These are phyloP conservation scores for Furnarius figulus DNA, from an alignment of 2,113 vertebrate species.

Conservation along the genomic window DNA sequence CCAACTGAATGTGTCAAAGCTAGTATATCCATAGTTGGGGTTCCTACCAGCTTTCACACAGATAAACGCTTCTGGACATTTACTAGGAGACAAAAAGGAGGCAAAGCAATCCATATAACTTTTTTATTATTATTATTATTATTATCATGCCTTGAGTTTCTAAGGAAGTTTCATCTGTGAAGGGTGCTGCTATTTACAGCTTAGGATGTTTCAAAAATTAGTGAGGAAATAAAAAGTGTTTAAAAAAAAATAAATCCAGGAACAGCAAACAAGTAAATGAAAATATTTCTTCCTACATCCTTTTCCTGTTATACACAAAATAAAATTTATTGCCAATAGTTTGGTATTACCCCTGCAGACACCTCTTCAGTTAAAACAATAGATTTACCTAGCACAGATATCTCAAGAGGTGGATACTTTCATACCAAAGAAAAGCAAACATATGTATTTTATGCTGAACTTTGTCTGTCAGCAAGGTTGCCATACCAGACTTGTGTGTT, in stretches of 20 bases:
- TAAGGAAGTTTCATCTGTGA: background rate
- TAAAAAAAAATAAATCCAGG: background rate
- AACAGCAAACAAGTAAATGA: background rate
- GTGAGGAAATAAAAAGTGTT: background rate
- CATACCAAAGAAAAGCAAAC: background rate
- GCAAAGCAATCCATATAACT: background rate
- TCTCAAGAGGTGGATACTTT: background rate
- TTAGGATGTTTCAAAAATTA: background rate
- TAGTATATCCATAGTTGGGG: slow-evolving; percentile 92
- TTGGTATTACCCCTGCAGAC: background rate
- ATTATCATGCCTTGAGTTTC: background rate
- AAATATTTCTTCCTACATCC: background rate
- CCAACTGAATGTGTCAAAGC: slow-evolving; percentile 95
- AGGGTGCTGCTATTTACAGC: background rate
- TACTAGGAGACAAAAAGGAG: slow-evolving; percentile 60
- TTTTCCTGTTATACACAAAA: background rate
- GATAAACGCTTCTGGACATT: slow-evolving; percentile 84
- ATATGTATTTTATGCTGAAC: background rate
- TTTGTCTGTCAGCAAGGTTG: background rate
- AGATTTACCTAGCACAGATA: background rate
- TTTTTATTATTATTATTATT: background rate
- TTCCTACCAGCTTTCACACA: slow-evolving; percentile 83
- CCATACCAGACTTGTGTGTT: background rate
- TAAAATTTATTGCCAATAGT: background rate
- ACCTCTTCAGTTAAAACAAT: background rate